Evolutionary conservation across 1,140 invertebrate genomes (phyloP).

Genomic region (Drosophila nigrodunni): DNA sequence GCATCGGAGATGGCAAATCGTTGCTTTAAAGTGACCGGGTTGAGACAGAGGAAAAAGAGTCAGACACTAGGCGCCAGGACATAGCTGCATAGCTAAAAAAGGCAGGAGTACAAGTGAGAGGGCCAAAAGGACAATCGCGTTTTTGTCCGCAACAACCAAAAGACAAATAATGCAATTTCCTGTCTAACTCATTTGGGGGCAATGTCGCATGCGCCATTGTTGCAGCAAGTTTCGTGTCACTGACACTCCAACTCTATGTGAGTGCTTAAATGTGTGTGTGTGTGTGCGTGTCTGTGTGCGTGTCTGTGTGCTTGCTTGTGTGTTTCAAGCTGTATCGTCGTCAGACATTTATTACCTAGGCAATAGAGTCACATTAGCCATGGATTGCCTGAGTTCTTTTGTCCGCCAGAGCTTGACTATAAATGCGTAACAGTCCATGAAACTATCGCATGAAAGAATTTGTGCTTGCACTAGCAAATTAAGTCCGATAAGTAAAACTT

Average conservation of each 20-base stretch:
- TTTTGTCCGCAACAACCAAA: conserved; percentile 72
- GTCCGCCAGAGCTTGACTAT: conserved; percentile 22
- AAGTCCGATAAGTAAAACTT: background rate
- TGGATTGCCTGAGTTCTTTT: conserved; percentile 20
- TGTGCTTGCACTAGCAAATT: conserved; percentile 1
- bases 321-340: conserved; percentile 30
- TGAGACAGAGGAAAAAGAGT: background rate
- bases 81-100: background rate
- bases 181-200: conserved; percentile 79
- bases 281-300: background rate
- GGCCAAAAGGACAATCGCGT: conserved; percentile 19
- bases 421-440: conserved; percentile 29
- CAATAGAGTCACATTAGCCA: conserved; percentile 54
- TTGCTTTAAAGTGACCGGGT: conserved; percentile 67
- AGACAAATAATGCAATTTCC: conserved; percentile 83
- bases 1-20: conserved; percentile 64
- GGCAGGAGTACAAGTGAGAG: background rate
- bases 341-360: conserved; percentile 76
- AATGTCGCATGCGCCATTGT: conserved; percentile 13
- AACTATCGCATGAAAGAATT: background rate
- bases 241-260: conserved; percentile 56
- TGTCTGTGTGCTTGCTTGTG: conserved; percentile 18
- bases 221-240: conserved; percentile 57
- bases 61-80: conserved; percentile 2
- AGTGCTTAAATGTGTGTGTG: background rate